Conservation (phyloP, 2,797 vertebrate genomes). For the Cryptoprocta ferox region DNA sequence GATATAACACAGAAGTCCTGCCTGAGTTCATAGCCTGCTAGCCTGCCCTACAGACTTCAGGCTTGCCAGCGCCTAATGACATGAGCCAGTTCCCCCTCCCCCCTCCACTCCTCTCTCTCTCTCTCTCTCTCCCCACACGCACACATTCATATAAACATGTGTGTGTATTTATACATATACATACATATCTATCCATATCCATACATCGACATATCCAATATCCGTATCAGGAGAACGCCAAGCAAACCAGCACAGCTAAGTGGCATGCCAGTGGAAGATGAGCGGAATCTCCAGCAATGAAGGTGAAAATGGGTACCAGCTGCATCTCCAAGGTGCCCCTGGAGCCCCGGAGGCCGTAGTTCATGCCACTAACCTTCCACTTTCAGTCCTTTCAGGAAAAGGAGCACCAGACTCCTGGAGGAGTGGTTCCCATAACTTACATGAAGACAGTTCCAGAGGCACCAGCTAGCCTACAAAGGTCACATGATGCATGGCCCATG, state of each 20-base stretch:
- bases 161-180: no score
- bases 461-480: neutral
- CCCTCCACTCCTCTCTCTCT: no score
- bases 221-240: neutral
- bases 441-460: neutral
- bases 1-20: neutral
- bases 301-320: neutral
- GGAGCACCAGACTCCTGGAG: neutral
- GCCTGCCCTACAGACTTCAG: neutral
- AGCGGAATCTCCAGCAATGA: neutral
- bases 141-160: neutral
- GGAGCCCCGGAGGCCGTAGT: neutral
- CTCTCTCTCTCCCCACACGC: no score
- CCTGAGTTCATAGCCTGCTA: neutral
- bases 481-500: rapidly evolving
- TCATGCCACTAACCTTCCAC: neutral
- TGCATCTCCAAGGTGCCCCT: neutral
- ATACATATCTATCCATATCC: neutral
- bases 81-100: neutral
- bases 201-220: neutral
- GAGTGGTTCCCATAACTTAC: neutral
- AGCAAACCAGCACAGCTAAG: neutral
- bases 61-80: neutral
- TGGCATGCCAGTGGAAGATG: neutral
- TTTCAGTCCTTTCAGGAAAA: neutral